Conservation (phyloP, 2,113 vertebrate genomes). For the Madoqua kirkii region DNA sequence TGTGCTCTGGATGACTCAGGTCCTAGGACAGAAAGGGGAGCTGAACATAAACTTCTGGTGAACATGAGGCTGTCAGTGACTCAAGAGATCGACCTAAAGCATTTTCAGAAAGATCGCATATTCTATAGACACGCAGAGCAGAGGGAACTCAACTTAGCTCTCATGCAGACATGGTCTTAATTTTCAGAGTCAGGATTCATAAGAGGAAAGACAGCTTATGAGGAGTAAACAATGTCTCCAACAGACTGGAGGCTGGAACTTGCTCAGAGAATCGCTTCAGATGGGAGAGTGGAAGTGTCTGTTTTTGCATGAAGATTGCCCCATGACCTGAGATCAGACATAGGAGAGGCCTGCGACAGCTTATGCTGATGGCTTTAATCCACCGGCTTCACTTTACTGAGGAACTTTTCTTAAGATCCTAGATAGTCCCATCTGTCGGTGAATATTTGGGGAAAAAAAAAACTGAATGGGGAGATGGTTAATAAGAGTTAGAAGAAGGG, state of each 20-base stretch:
- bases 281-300: too few species aligned
- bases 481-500: background rate
- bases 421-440: background rate
- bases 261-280: background rate
- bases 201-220: background rate
- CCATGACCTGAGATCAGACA: background rate
- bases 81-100: background rate
- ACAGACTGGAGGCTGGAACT: background rate
- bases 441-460: background rate
- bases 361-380: background rate
- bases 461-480: background rate
- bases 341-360: background rate
- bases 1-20: background rate
- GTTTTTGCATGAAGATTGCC: background rate
- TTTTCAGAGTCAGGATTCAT: background rate
- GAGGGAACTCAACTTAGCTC: background rate
- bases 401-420: background rate
- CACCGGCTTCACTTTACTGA: background rate
- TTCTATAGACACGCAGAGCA: background rate
- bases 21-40: background rate
- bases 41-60: background rate
- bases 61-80: background rate
- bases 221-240: background rate
- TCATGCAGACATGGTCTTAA: background rate
- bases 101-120: background rate